A percentile compares a stretch with the other conserved stretches of the same genome.
Evolutionary conservation across 2,113 vertebrate genomes (phyloP).

Genomic region (Clarias batrachus): DNA sequence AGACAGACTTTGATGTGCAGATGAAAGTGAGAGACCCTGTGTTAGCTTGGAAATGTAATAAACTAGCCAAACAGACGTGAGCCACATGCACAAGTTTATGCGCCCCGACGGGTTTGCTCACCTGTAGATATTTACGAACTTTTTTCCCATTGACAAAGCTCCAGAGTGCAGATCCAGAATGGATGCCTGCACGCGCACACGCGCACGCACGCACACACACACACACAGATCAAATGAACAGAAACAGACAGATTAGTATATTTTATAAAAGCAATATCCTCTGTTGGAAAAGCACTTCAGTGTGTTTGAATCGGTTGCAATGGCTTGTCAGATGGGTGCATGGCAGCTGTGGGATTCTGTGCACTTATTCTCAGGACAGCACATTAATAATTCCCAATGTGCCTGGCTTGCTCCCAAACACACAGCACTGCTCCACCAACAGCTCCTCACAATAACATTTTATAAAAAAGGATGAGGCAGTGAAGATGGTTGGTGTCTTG

Average conservation of each 20-base stretch:
- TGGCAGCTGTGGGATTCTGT: slow-evolving; percentile 2
- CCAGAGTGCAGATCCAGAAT: slow-evolving; percentile 95
- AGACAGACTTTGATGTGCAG: slow-evolving; percentile 42
- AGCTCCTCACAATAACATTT: slow-evolving; percentile 11
- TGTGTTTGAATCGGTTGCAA: background rate
- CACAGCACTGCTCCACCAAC: slow-evolving; percentile 1
- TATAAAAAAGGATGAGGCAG: slow-evolving; percentile 29
- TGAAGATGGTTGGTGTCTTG: slow-evolving; percentile 15
- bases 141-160: slow-evolving; percentile 89
- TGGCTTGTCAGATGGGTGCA: background rate
- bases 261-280: background rate
- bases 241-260: background rate
- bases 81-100: background rate
- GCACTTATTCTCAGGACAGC: slow-evolving; percentile 24
- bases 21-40: slow-evolving; percentile 38
- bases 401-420: slow-evolving; percentile 8
- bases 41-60: background rate
- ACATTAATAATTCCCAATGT: slow-evolving; percentile 33
- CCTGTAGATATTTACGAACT: slow-evolving; percentile 95
- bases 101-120: slow-evolving; percentile 58
- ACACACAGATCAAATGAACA: background rate
- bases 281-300: background rate
- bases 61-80: background rate
- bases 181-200: slow-evolving; percentile 78
- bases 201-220: background rate